Evolutionary conservation across 1,140 invertebrate species (phyloP).

Genomic region (Alviniconcha marisindica): DNA sequence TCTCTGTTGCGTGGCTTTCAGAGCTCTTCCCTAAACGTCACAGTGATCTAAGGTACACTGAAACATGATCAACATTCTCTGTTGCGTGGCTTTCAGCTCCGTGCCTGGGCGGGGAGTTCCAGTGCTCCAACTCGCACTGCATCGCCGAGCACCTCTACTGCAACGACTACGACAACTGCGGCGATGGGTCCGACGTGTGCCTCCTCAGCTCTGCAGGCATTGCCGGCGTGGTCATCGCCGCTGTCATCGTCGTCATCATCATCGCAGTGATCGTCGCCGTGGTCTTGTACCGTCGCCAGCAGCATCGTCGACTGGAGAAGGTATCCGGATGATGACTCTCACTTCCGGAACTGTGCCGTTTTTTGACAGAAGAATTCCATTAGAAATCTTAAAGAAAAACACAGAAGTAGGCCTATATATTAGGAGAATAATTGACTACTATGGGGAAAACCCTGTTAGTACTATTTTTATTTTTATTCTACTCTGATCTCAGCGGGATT

Average conservation of each 20-base stretch:
- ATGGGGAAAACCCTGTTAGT: no score
- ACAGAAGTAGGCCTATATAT: no score
- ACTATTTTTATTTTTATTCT: no score
- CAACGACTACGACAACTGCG: slow-evolving; percentile 55
- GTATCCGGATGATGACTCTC: slow-evolving; percentile 43
- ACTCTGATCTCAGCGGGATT: no score
- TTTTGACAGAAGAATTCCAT: no score
- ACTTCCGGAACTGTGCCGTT: no score
- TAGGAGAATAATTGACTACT: no score
- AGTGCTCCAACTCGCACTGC: slow-evolving; percentile 50
- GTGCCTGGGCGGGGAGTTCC: slow-evolving; percentile 41
- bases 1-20: no score
- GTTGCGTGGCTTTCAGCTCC: slow-evolving; percentile 34
- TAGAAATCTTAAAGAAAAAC: no score
- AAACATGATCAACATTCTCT: no score
- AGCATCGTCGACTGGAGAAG: slow-evolving; percentile 31
- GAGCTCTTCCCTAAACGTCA: no score
- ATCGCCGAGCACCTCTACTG: slow-evolving; percentile 46
- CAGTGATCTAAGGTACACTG: no score
- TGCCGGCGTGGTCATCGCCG: slow-evolving; percentile 42
- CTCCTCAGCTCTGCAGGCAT: slow-evolving; percentile 31
- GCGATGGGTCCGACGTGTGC: slow-evolving; percentile 53
- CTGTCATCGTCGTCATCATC: slow-evolving; percentile 35
- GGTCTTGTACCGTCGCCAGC: slow-evolving; percentile 14
- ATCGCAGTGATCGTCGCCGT: slow-evolving; percentile 40